These are phyloP conservation scores for Miltochrista miniata DNA, from an alignment of 2,888 invertebrate species.

Conservation along the genomic window DNA sequence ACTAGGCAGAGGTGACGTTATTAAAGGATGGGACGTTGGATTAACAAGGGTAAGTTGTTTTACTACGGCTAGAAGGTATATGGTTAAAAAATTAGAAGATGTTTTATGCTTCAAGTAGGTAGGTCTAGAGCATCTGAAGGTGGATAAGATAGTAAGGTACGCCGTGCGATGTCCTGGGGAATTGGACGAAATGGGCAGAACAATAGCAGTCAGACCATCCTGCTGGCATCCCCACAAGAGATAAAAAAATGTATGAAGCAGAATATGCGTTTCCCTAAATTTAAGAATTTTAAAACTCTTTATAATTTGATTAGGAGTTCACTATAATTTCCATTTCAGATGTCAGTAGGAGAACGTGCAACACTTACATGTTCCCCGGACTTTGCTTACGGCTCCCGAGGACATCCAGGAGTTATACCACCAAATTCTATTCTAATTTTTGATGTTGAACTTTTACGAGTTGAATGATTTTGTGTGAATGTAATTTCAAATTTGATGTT, in stretches of 20 bases:
- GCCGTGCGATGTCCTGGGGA: too few relatives aligned
- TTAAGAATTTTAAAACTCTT: too few relatives aligned
- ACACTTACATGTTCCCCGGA: constrained; percentile 96
- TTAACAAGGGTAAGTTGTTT: constrained; percentile 89
- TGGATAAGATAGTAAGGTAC: too few relatives aligned
- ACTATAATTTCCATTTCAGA: constrained; percentile 75
- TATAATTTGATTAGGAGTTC: not conserved
- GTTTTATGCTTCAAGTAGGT: too few relatives aligned
- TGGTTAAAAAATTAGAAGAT: not conserved
- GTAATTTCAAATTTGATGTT: constrained; percentile 5
- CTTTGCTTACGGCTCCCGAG: constrained; percentile 96
- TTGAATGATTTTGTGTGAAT: constrained; percentile 81
- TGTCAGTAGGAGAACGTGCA: constrained; percentile 97
- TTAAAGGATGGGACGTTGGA: constrained; percentile 98
- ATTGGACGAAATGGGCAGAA: too few relatives aligned
- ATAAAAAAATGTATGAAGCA: too few relatives aligned
- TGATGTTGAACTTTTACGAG: constrained; percentile 96
- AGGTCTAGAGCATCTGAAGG: too few relatives aligned
- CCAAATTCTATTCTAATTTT: constrained; percentile 97
- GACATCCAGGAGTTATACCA: constrained; percentile 97
- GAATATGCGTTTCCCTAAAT: too few relatives aligned
- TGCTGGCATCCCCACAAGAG: too few relatives aligned
- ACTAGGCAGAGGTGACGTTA: constrained; percentile 98
- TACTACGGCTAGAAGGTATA: not conserved
- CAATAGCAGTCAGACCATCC: too few relatives aligned